phyloP scores from a whole-genome alignment of 2,888 invertebrate genomes.

The Prosapia bicincta region DNA sequence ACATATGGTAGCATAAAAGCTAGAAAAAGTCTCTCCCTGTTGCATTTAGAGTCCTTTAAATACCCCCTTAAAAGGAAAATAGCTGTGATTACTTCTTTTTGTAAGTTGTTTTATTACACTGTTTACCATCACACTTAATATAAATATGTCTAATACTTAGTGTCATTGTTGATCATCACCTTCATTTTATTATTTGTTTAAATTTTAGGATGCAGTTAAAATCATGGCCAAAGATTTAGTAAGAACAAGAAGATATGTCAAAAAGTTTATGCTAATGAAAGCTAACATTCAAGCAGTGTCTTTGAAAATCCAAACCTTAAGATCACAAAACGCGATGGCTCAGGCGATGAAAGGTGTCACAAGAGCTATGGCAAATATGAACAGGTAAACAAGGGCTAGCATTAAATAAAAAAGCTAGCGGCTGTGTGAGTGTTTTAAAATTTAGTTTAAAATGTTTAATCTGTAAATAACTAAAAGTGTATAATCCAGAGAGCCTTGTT shows the following conservation, averaged over 20 bases:
- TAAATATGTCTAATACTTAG: not conserved
- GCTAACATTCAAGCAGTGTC: slow-evolving; percentile 98
- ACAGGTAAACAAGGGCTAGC: slow-evolving; percentile 56
- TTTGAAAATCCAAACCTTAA: slow-evolving; percentile 94
- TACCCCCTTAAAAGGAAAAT: too few species aligned
- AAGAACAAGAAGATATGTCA: slow-evolving; percentile 89
- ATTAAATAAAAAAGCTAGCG: not conserved
- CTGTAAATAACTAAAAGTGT: too few species aligned
- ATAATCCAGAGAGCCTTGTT: too few species aligned
- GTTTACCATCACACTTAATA: too few species aligned
- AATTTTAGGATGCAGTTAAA: slow-evolving; percentile 89
- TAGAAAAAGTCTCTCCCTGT: too few species aligned
- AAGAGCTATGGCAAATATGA: slow-evolving; percentile 98
- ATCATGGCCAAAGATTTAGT: slow-evolving; percentile 99
- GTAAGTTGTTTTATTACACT: too few species aligned
- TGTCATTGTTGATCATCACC: not conserved
- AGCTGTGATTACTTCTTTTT: too few species aligned
- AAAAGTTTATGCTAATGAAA: slow-evolving; percentile 99
- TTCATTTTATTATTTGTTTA: too few species aligned
- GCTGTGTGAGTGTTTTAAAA: not conserved
- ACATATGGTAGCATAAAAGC: too few species aligned
- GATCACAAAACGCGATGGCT: slow-evolving; percentile 99
- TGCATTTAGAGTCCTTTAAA: too few species aligned
- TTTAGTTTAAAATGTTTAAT: not conserved
- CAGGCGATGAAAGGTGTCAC: slow-evolving; percentile 99